Percentiles rank a stretch among this genome's conserved stretches.
Evolutionary conservation across 1,140 invertebrate species (phyloP).

Genomic region (Epicauta chinensis): DNA sequence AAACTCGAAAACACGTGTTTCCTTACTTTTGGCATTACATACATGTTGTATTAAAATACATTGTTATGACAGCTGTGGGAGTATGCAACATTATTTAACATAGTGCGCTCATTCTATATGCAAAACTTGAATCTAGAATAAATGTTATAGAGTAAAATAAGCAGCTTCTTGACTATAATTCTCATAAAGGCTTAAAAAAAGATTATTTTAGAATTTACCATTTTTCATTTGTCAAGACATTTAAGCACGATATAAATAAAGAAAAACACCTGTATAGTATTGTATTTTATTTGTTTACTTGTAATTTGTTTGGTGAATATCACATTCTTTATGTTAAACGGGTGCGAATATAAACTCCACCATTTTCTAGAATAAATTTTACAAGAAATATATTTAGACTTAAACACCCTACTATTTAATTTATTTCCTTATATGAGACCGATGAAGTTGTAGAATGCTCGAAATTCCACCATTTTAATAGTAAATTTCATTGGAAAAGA

Average conservation of each 20-base stretch:
- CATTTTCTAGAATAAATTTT: too few relatives aligned
- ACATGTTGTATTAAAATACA: conserved; percentile 34
- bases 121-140: conserved; percentile 20
- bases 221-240: too few relatives aligned
- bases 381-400: neutral
- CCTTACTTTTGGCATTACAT: conserved; percentile 23
- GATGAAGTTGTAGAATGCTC: too few relatives aligned
- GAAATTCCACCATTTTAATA: too few relatives aligned
- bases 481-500: too few relatives aligned
- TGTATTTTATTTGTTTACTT: too few relatives aligned
- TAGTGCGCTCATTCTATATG: conserved; percentile 27
- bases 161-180: conserved; percentile 6
- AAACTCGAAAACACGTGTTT: conserved; percentile 21
- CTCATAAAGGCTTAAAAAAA: neutral
- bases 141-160: neutral
- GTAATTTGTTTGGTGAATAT: too few relatives aligned
- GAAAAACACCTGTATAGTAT: too few relatives aligned
- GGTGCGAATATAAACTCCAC: too few relatives aligned
- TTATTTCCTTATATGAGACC: conserved; percentile 1
- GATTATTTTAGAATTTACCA: too few relatives aligned
- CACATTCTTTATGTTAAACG: too few relatives aligned
- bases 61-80: conserved; percentile 33
- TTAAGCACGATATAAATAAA: too few relatives aligned
- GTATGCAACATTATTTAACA: conserved; percentile 32
- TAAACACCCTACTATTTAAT: neutral